Percentiles rank a stretch among this genome's conserved stretches.
These are phyloP conservation scores for Orthonyx spaldingii DNA, from an alignment of 2,113 vertebrate genomes.

Conservation along the genomic window DNA sequence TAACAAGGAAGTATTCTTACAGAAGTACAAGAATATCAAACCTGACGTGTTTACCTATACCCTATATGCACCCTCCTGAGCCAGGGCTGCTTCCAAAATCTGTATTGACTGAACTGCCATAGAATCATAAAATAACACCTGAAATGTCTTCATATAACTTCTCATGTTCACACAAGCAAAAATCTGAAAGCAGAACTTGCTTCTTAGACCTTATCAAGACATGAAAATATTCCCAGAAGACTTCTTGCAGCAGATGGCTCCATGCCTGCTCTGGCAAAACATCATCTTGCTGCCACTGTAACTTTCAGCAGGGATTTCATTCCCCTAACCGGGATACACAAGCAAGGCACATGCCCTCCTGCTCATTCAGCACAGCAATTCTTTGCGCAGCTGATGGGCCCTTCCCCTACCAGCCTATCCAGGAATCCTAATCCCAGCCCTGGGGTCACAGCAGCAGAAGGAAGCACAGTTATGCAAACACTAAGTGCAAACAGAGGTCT, in stretches of 20 bases:
- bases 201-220: neutral
- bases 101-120: neutral
- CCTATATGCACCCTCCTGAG: neutral
- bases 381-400: neutral
- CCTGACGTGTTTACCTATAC: neutral
- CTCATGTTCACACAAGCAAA: neutral
- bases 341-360: neutral
- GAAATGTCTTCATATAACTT: neutral
- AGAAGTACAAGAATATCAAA: neutral
- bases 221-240: neutral
- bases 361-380: neutral
- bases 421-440: neutral
- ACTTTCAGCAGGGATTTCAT: neutral
- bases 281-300: neutral
- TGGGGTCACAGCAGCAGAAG: neutral
- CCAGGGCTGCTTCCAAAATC: neutral
- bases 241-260: neutral
- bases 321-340: neutral
- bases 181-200: neutral
- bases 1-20: neutral
- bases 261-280: neutral
- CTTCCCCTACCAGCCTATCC: neutral
- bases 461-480: neutral
- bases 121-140: neutral
- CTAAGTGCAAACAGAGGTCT: rapidly evolving